Evolutionary conservation across 2,888 invertebrate genomes (phyloP).

Genomic region (Leptinotarsa tumamoca): DNA sequence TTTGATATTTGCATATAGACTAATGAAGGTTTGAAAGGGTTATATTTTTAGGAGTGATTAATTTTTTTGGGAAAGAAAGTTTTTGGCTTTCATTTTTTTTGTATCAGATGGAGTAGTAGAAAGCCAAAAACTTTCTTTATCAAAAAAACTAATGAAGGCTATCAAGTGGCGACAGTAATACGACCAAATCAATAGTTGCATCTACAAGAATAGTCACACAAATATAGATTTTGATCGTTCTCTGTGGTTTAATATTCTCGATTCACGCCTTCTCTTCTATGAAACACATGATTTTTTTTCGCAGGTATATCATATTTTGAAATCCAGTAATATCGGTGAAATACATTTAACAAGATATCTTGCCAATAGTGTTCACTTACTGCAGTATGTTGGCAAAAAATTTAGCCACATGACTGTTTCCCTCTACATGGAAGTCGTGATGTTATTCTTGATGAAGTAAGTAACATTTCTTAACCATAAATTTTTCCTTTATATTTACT

Average conservation of each 20-base stretch:
- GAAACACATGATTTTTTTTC: constrained; percentile 32
- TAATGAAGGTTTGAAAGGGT: too few species aligned
- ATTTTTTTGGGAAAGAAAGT: too few species aligned
- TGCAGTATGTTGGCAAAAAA: constrained; percentile 50
- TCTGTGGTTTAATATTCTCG: neutral
- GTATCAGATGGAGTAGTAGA: too few species aligned
- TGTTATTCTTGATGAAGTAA: constrained; percentile 54
- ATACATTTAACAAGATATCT: constrained; percentile 50
- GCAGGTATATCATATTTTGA: constrained; percentile 58
- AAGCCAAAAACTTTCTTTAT: too few species aligned
- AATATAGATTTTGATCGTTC: neutral
- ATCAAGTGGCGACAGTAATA: too few species aligned
- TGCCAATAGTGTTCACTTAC: constrained; percentile 53
- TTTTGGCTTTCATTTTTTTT: too few species aligned
- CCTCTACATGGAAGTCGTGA: constrained; percentile 60
- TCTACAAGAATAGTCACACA: too few species aligned
- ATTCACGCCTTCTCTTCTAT: too few species aligned
- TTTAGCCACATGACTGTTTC: constrained; percentile 58
- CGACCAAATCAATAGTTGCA: too few species aligned
- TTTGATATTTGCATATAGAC: too few species aligned
- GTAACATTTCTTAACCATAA: constrained; percentile 31
- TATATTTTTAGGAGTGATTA: too few species aligned
- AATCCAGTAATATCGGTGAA: constrained; percentile 48
- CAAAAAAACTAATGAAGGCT: too few species aligned
- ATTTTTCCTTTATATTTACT: neutral